phyloP scores from a whole-genome alignment of 2,797 vertebrate species.

The Schizopygopsis malacanthus region DNA sequence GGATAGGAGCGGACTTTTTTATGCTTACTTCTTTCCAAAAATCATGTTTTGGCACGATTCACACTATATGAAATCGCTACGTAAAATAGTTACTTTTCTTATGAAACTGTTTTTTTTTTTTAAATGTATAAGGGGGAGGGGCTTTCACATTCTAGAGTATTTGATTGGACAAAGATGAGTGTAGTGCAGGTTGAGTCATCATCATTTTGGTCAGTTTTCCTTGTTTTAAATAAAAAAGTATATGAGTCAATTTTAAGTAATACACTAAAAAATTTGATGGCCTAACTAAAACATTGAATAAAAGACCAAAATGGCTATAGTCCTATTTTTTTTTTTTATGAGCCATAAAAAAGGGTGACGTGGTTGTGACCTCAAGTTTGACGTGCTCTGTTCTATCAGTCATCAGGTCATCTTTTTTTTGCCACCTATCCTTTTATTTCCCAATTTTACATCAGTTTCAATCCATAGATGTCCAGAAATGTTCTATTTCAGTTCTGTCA shows the following conservation, averaged over 20 bases:
- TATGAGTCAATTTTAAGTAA: not conserved
- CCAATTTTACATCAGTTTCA: conserved; percentile 2
- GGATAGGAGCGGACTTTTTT: not conserved
- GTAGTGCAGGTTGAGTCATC: conserved; percentile 3
- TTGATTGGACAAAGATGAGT: not conserved
- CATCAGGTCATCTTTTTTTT: not conserved
- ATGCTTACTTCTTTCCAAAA: not conserved
- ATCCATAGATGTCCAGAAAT: not conserved
- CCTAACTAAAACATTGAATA: not conserved
- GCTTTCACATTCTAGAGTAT: not conserved
- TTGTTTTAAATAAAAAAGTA: not conserved
- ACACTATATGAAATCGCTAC: not conserved
- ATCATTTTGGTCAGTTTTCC: too few species aligned
- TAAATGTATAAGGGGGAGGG: not conserved
- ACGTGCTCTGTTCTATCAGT: not conserved
- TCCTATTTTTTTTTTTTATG: not conserved
- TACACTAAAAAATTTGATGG: not conserved
- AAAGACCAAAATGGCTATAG: not conserved
- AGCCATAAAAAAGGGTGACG: not conserved
- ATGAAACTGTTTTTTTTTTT: too few species aligned
- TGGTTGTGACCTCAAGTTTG: not conserved
- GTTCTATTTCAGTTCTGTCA: conserved; percentile 35
- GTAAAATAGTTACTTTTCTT: not conserved
- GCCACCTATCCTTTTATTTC: conserved; percentile 17
- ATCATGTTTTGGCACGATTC: not conserved